A percentile compares a stretch with the other conserved stretches of the same genome.
These are phyloP conservation scores for Rhabditoides inermis DNA, from an alignment of 2,888 invertebrate genomes.

Conservation along the genomic window DNA sequence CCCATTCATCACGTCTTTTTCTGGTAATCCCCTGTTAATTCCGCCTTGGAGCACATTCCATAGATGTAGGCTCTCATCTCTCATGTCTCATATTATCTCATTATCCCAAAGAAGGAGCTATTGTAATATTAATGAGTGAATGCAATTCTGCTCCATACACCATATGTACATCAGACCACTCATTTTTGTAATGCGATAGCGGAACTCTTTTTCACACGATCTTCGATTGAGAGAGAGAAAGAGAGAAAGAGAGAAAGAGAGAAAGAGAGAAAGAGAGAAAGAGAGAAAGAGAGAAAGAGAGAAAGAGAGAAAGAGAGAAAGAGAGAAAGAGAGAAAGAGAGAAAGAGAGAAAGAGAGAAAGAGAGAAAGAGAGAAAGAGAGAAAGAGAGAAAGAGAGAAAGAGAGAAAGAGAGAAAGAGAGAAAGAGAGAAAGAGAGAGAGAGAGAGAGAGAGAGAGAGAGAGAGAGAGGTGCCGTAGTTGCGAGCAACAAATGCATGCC, in stretches of 20 bases:
- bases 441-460: constrained; percentile 4
- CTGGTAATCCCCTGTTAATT: too few species aligned
- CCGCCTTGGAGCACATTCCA: too few species aligned
- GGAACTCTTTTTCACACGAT: too few species aligned
- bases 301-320: constrained; percentile 5
- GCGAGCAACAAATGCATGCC: not conserved
- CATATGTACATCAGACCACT: too few species aligned
- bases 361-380: constrained; percentile 4
- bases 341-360: constrained; percentile 1
- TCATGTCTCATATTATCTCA: too few species aligned
- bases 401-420: not conserved
- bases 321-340: not conserved
- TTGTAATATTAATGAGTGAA: too few species aligned
- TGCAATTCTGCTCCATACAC: too few species aligned
- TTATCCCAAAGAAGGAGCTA: too few species aligned
- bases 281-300: constrained; percentile 2
- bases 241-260: not conserved
- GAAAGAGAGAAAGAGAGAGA: constrained; percentile 1
- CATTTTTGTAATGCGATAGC: too few species aligned
- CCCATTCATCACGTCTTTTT: too few species aligned
- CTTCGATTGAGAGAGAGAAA: too few species aligned
- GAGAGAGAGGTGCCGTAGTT: not conserved
- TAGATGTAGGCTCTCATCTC: too few species aligned
- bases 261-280: not conserved
- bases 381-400: not conserved